Base-by-base conservation (phyloP, 2,113 vertebrate species). In the Cottus gobio region DNA sequence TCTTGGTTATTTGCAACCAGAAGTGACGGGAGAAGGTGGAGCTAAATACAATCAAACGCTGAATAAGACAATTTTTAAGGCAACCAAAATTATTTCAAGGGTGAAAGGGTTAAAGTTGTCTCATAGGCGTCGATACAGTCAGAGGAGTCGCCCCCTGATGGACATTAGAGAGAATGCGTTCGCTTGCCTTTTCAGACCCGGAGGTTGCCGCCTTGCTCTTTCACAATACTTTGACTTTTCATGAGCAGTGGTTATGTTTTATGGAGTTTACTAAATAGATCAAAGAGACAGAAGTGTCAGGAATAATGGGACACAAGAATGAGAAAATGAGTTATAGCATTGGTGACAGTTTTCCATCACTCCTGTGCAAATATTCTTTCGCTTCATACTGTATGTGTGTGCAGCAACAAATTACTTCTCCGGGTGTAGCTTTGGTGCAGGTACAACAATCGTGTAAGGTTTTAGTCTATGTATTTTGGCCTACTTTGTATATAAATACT, bases 401-500 rank as follows among this genome's bases (percentile, higher is more conserved):
- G 69, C 31, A 16, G 58, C 39, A 77, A 22, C 77, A 57, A 10
- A 9, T 67, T 77, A 77, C 64, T 63, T 20, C 82, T 83, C 67
- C 2, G 57, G 77, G 75, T 74, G 70, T 24, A 81, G 63, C 81
- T 79, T 37, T 79, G 75, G 74, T 67, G 67, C 50, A 81, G 79
- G 69, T 67, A 71, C 39, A 72, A 74, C 54, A 52, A 52, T 54
- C 18, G 5, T 67, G 77, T 65, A 57, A 74, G 74, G 30, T 54
- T 85, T 86, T 76, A 79, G 39, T 62, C 26, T 84, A 84, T 87
- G 79, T n/a, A 80, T 91, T 86, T 82, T 84, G 90, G 74, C 90
- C 91, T 91, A 92, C 82, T 91, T 91, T 84, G 79, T 90, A 80
- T 87, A 90, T 85, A 88, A 87, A 89, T 91, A 87, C 82, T 72